Evolutionary conservation across 2,797 vertebrate genomes (phyloP).

Genomic region (Peromyscus melanophrys): DNA sequence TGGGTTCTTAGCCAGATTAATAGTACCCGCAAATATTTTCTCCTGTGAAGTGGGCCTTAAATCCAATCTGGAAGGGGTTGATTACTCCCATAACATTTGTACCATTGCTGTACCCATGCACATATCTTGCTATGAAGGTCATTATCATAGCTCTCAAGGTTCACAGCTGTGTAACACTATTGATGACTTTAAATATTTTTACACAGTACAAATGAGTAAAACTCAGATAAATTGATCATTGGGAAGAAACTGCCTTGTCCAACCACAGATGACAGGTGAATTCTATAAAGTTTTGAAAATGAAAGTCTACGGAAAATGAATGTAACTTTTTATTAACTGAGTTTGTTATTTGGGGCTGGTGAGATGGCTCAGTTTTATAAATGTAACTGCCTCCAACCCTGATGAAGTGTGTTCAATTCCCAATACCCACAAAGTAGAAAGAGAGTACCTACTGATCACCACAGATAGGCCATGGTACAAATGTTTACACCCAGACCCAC

Average conservation of each 20-base stretch:
- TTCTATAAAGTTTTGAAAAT: constrained; percentile 70
- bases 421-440: neutral
- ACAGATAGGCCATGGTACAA: neutral
- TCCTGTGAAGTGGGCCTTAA: neutral
- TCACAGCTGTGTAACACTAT: neutral
- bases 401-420: no score
- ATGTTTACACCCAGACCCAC: neutral
- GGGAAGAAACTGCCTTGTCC: constrained; percentile 65
- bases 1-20: neutral
- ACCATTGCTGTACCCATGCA: no score
- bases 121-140: no score
- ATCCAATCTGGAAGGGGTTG: neutral
- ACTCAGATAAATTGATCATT: constrained; percentile 73
- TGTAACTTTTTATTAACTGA: constrained; percentile 66
- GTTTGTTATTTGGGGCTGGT: neutral
- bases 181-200: constrained; percentile 42
- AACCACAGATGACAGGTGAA: constrained; percentile 60
- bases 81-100: neutral
- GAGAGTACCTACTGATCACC: neutral
- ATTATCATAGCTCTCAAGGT: neutral
- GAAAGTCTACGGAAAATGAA: constrained; percentile 67
- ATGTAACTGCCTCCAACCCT: neutral
- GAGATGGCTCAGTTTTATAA: neutral
- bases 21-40: neutral
- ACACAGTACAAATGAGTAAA: constrained; percentile 49